Conservation (phyloP, 2,888 invertebrate genomes). For the Marasmarcha lunaedactyla region DNA sequence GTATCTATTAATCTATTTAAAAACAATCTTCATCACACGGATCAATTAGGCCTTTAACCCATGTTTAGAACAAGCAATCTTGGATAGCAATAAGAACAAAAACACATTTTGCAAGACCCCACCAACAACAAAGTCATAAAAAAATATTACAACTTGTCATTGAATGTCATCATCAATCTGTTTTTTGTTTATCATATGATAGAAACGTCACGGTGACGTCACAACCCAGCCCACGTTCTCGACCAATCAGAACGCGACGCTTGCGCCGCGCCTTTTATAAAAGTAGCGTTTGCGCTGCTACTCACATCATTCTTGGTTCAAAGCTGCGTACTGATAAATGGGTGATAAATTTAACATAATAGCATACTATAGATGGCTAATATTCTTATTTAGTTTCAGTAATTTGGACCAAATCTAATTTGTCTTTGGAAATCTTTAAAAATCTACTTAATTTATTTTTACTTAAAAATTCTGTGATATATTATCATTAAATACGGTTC, state of each 20-base stretch:
- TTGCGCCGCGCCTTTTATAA: constrained; percentile 46
- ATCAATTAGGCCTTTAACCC: no score
- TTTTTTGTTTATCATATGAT: not conserved
- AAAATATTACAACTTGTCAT: not conserved
- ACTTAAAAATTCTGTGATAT: constrained; percentile 3
- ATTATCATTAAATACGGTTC: constrained; percentile 1
- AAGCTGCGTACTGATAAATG: constrained; percentile 44
- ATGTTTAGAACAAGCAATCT: no score
- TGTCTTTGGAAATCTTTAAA: constrained; percentile 5
- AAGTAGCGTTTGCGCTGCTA: constrained; percentile 31
- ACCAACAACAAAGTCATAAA: no score
- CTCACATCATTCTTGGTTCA: constrained; percentile 30
- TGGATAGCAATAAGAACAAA: no score
- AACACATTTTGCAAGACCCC: no score
- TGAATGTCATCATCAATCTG: not conserved
- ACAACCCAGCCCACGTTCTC: constrained; percentile 52
- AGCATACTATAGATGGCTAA: constrained; percentile 62
- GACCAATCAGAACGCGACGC: constrained; percentile 44
- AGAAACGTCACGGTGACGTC: constrained; percentile 17
- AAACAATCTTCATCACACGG: no score
- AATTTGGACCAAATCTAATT: constrained; percentile 49
- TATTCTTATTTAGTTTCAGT: constrained; percentile 67
- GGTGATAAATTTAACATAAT: constrained; percentile 56
- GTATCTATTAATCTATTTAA: no score
- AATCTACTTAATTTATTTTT: constrained; percentile 7